Percentiles rank a stretch among this genome's conserved stretches.
phyloP scores from a whole-genome alignment of 2,888 invertebrate species.

The Hirtodrosophila trivittata region DNA sequence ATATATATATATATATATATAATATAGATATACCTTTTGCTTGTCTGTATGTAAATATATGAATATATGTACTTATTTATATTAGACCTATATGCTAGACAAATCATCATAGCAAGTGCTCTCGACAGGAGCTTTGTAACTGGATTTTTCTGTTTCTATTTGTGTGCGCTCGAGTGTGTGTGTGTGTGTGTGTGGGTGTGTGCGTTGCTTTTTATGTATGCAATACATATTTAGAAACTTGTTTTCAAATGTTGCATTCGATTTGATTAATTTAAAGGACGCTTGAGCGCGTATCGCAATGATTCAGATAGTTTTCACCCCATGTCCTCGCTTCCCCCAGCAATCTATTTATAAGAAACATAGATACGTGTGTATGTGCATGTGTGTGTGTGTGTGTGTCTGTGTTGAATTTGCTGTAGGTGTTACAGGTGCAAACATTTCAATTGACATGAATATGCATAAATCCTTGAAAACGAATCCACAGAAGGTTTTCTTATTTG shows the following conservation, averaged over 20 bases:
- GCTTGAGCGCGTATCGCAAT: slow-evolving; percentile 24
- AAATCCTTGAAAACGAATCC: background rate
- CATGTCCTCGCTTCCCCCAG: background rate
- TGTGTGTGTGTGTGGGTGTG: slow-evolving; percentile 6
- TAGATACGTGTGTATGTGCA: slow-evolving; percentile 7
- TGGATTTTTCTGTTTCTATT: background rate
- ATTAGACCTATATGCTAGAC: background rate
- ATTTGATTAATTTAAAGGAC: slow-evolving; percentile 69
- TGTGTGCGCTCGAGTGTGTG: background rate
- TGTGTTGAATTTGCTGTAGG: slow-evolving; percentile 67
- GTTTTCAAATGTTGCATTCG: slow-evolving; percentile 60
- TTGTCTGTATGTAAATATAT: background rate
- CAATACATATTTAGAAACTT: slow-evolving; percentile 49
- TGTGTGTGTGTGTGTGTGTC: slow-evolving; percentile 17
- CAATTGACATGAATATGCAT: slow-evolving; percentile 1
- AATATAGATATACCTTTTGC: slow-evolving; percentile 11
- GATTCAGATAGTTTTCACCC: slow-evolving; percentile 11
- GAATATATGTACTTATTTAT: slow-evolving; percentile 17
- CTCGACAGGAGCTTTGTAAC: background rate
- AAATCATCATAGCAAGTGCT: background rate
- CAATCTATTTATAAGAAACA: slow-evolving; percentile 3
- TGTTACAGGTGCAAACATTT: slow-evolving; percentile 51
- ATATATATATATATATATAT: too few relatives aligned
- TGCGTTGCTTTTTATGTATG: slow-evolving; percentile 37
- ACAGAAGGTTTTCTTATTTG: too few relatives aligned